Evolutionary conservation across 2,888 invertebrate species (phyloP).

Genomic region (Ochropleura leucogaster): DNA sequence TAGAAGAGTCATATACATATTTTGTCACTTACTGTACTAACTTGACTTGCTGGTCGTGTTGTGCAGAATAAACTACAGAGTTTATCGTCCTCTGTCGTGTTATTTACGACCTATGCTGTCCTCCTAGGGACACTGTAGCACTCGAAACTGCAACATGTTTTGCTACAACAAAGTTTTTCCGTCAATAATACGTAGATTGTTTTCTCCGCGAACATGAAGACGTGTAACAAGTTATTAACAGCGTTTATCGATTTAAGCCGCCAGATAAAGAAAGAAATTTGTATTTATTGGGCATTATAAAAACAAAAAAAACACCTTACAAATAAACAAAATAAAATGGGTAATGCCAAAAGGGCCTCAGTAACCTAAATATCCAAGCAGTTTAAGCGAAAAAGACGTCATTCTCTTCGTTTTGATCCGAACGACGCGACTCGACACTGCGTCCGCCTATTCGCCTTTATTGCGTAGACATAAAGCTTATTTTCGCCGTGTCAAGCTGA

Average conservation of each 20-base stretch:
- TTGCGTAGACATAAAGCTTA: not conserved
- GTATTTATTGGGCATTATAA: too few species aligned
- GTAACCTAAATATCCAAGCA: not conserved
- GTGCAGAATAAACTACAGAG: conserved; percentile 40
- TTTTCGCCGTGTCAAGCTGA: not conserved
- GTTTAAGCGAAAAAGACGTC: not conserved
- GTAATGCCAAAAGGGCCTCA: too few species aligned
- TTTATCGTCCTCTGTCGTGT: conserved; percentile 46
- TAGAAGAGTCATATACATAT: not conserved
- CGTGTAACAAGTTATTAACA: not conserved
- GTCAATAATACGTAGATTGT: conserved; percentile 20
- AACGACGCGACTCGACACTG: not conserved
- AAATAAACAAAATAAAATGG: too few species aligned
- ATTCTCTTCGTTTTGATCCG: not conserved
- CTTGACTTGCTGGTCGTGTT: conserved; percentile 26
- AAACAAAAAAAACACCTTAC: too few species aligned
- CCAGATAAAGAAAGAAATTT: not conserved
- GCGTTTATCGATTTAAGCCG: too few species aligned
- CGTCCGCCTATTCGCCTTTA: not conserved
- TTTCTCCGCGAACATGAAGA: not conserved
- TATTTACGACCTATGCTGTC: conserved; percentile 42
- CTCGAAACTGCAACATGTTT: conserved; percentile 16
- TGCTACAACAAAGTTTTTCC: not conserved
- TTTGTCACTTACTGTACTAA: conserved; percentile 22
- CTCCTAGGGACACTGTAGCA: conserved; percentile 22